Conservation (phyloP, 2,888 invertebrate species). For the Sisyra terminalis region DNA sequence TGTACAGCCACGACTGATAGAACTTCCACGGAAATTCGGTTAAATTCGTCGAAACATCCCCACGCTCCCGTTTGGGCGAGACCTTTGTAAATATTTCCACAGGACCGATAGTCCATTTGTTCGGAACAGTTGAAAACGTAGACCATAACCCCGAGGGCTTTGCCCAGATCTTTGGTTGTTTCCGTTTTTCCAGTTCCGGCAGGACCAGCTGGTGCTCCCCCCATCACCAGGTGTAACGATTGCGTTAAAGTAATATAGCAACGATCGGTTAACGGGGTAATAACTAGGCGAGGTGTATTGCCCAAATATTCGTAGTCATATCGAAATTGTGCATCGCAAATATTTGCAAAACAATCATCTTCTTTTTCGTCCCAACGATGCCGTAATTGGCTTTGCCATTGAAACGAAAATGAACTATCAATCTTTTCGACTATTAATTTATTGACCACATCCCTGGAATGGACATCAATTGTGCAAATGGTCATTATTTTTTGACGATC, state of each 20-base stretch:
- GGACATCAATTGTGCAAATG: constrained; percentile 90
- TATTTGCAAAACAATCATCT: constrained; percentile 80
- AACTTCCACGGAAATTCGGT: constrained; percentile 88
- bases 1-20: constrained; percentile 91
- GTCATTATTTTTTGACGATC: constrained; percentile 95
- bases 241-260: constrained; percentile 92
- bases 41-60: constrained; percentile 97
- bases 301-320: constrained; percentile 92
- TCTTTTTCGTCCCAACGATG: constrained; percentile 64
- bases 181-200: constrained; percentile 95
- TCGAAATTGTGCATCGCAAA: constrained; percentile 84
- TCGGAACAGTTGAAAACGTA: constrained; percentile 96
- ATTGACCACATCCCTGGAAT: constrained; percentile 82
- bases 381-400: constrained; percentile 84
- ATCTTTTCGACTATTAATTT: constrained; percentile 73
- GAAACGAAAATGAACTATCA: constrained; percentile 62
- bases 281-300: constrained; percentile 83
- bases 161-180: constrained; percentile 89
- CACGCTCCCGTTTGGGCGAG: constrained; percentile 88
- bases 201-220: constrained; percentile 90
- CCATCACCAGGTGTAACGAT: constrained; percentile 85
- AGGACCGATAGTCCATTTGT: constrained; percentile 86
- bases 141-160: constrained; percentile 89
- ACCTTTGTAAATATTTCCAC: constrained; percentile 92
- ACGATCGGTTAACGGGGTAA: constrained; percentile 87